These are phyloP conservation scores for Martes flavigula DNA, from an alignment of 2,797 vertebrate species.

Conservation along the genomic window DNA sequence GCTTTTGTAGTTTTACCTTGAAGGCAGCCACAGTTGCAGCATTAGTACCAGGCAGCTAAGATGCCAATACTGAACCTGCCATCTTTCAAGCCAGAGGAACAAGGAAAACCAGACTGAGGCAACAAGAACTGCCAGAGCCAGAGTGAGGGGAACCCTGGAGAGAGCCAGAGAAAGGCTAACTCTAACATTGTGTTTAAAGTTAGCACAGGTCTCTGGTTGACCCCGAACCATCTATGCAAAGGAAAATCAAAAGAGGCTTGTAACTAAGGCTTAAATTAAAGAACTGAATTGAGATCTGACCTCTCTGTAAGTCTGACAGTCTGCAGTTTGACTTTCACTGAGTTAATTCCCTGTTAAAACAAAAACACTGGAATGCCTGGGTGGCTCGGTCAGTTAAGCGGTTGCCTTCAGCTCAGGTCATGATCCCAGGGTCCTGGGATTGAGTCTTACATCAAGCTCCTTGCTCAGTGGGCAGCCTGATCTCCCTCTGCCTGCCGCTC, in stretches of 20 bases:
- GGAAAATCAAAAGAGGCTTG: neutral
- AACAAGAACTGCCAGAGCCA: neutral
- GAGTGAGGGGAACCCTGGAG: neutral
- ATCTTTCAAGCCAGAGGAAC: neutral
- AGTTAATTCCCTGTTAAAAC: neutral
- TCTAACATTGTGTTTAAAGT: conserved; percentile 14
- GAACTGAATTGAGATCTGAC: neutral
- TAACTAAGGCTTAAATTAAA: neutral
- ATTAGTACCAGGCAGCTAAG: neutral
- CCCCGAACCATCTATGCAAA: neutral
- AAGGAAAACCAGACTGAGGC: neutral
- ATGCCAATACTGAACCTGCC: neutral
- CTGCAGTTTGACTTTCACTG: neutral
- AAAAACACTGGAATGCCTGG: neutral
- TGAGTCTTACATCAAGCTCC: neutral
- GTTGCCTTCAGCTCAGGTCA: neutral
- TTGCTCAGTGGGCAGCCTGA: neutral
- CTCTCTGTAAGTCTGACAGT: neutral
- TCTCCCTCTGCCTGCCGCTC: neutral
- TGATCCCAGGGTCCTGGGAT: neutral
- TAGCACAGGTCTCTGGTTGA: neutral
- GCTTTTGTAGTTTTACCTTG: neutral
- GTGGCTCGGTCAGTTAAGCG: neutral
- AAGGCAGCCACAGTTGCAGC: neutral
- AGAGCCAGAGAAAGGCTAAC: neutral